Percentiles rank a stretch among this genome's conserved stretches.
Evolutionary conservation across 2,888 invertebrate species (phyloP).

Genomic region (Pachycephus smyrnensis): DNA sequence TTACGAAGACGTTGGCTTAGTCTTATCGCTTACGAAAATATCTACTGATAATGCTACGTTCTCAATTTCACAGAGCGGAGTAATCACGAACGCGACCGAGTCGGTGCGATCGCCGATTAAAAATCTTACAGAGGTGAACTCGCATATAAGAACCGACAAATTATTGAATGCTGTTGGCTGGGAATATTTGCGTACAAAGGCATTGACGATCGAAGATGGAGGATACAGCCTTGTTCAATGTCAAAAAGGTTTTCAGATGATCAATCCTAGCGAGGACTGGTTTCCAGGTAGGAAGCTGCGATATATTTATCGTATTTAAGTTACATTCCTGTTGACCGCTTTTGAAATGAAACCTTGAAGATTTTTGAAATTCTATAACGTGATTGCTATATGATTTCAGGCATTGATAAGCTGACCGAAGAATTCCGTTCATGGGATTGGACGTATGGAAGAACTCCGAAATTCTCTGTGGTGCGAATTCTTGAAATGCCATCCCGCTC

Average conservation of each 20-base stretch:
- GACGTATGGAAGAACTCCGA: slow-evolving; percentile 89
- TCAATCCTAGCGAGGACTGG: slow-evolving; percentile 90
- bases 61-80: slow-evolving; percentile 75
- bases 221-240: slow-evolving; percentile 78
- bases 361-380: neutral
- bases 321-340: neutral
- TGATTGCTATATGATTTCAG: slow-evolving; percentile 61
- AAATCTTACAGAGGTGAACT: slow-evolving; percentile 84
- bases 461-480: slow-evolving; percentile 79
- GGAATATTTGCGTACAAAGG: slow-evolving; percentile 83
- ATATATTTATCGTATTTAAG: neutral
- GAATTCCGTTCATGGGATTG: slow-evolving; percentile 87
- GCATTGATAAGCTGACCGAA: slow-evolving; percentile 77
- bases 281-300: slow-evolving; percentile 76
- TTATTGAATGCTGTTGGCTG: slow-evolving; percentile 85
- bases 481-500: slow-evolving; percentile 71
- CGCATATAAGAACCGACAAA: slow-evolving; percentile 76
- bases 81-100: slow-evolving; percentile 84
- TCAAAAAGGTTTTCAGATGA: slow-evolving; percentile 86
- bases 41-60: neutral
- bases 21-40: neutral
- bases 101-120: slow-evolving; percentile 86
- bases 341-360: neutral
- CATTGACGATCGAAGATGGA: slow-evolving; percentile 77
- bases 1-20: neutral